Evolutionary conservation across 2,888 invertebrate genomes (phyloP).

Genomic region (Protonemura montana): DNA sequence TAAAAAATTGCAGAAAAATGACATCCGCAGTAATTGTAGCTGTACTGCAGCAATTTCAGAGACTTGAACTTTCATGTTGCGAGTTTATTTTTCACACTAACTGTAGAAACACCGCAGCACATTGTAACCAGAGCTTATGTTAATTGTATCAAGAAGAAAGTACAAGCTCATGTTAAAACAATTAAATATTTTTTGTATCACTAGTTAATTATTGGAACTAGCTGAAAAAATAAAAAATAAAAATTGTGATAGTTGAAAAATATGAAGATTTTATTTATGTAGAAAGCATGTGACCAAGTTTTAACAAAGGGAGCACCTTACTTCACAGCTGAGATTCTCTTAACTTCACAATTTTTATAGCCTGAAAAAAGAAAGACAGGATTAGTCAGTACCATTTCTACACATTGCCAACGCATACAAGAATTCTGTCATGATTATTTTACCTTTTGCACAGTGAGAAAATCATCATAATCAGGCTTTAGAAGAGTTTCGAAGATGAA

Average conservation of each 20-base stretch:
- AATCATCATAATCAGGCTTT: conserved; percentile 7
- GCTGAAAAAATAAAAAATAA: background rate
- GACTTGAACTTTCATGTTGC: too few relatives aligned
- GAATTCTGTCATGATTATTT: background rate
- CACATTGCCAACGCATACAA: too few relatives aligned
- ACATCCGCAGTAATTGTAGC: too few relatives aligned
- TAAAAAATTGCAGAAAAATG: too few relatives aligned
- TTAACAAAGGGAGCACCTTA: too few relatives aligned
- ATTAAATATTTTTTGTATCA: background rate
- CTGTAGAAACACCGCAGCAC: too few relatives aligned
- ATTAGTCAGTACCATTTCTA: background rate
- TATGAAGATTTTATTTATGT: too few relatives aligned
- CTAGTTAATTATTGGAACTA: background rate
- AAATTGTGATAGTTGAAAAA: background rate
- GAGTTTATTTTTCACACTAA: too few relatives aligned
- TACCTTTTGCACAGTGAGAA: conserved; percentile 1
- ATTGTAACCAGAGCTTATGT: background rate
- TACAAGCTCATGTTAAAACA: background rate
- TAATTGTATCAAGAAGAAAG: background rate
- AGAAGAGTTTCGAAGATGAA: background rate
- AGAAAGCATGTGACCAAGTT: too few relatives aligned
- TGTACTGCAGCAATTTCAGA: too few relatives aligned
- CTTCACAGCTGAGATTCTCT: background rate
- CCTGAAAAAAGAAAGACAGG: background rate
- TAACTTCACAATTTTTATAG: background rate